Evolutionary conservation across 2,113 vertebrate genomes (phyloP).

Genomic region (Gnathonemus longibarbis): DNA sequence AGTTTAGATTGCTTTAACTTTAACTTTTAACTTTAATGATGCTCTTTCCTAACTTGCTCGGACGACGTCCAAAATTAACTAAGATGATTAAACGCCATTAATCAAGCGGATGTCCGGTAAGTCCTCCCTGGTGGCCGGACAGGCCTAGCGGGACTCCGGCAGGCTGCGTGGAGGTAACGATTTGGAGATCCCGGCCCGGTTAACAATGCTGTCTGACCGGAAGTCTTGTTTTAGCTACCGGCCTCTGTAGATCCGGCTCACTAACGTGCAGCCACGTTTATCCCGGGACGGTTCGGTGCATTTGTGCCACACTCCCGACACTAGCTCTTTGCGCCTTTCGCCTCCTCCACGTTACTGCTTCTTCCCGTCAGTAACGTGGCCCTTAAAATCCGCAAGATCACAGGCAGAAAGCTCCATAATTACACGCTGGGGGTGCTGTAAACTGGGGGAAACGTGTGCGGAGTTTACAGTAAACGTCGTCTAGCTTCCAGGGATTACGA

Average conservation of each 20-base stretch:
- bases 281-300: background rate
- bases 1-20: background rate
- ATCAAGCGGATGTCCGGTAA: background rate
- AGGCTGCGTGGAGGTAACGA: background rate
- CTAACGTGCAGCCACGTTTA: background rate
- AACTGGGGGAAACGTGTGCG: background rate
- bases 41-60: background rate
- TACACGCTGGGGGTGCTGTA: background rate
- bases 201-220: background rate
- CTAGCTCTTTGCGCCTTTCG: background rate
- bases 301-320: background rate
- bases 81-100: background rate
- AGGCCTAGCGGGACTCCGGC: background rate
- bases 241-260: background rate
- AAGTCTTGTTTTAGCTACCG: background rate
- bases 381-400: background rate
- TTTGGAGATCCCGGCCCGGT: background rate
- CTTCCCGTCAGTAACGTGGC: background rate
- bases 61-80: background rate
- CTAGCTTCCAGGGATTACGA: slow-evolving; percentile 3
- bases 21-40: background rate
- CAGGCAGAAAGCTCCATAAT: background rate
- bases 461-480: slow-evolving; percentile 17
- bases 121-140: background rate
- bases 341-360: background rate